A percentile compares a stretch with the other conserved stretches of the same genome.
phyloP scores from a whole-genome alignment of 2,113 vertebrate species.

The Dinomys branickii region DNA sequence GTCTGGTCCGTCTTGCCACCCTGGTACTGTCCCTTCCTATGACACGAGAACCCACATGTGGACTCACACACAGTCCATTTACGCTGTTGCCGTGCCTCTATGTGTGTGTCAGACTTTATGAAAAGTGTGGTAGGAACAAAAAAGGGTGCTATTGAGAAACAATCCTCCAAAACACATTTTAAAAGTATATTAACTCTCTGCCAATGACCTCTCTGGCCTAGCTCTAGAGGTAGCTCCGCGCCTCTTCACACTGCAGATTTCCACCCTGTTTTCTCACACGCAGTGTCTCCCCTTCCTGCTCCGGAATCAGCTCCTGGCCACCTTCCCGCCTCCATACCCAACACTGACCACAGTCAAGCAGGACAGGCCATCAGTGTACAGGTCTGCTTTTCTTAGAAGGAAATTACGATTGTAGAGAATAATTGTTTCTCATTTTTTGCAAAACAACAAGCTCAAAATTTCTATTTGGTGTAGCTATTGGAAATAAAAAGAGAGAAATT shows the following conservation, averaged over 20 bases:
- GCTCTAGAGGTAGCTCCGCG: background rate
- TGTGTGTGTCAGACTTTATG: background rate
- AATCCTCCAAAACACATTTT: background rate
- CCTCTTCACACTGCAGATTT: background rate
- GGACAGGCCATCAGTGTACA: background rate
- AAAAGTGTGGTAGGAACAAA: background rate
- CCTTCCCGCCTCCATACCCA: background rate
- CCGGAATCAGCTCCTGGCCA: background rate
- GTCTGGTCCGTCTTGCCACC: background rate
- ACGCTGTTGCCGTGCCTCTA: background rate
- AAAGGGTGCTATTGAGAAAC: background rate
- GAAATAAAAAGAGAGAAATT: background rate
- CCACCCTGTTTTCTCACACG: accelerated
- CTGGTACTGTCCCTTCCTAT: background rate
- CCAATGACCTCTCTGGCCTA: background rate
- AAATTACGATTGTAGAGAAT: background rate
- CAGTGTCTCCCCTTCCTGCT: background rate
- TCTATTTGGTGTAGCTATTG: background rate
- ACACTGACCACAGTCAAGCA: background rate
- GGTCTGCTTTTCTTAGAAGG: background rate
- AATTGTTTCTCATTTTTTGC: background rate
- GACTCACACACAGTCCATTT: background rate
- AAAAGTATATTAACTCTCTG: background rate
- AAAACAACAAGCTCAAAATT: constrained; percentile 30
- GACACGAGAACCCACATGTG: background rate